Evolutionary conservation across 2,113 vertebrate genomes (phyloP).

Genomic region (Triplophysa siluroides): DNA sequence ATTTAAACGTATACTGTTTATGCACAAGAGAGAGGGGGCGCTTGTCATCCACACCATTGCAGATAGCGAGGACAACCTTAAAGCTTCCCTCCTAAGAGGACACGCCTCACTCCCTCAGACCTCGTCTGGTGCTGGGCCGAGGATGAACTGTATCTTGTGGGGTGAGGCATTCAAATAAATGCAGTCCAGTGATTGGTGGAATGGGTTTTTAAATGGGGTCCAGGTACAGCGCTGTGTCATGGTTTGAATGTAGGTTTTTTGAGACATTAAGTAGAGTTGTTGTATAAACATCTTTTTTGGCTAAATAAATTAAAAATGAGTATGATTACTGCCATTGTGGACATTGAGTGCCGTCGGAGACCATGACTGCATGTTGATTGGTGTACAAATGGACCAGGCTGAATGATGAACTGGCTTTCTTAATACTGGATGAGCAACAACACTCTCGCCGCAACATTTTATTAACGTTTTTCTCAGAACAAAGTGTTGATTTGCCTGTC

Average conservation of each 20-base stretch:
- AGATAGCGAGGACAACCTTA: slow-evolving; percentile 56
- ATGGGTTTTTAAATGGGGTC: slow-evolving; percentile 68
- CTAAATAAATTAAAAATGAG: slow-evolving; percentile 58
- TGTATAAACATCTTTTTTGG: slow-evolving; percentile 66
- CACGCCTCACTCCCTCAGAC: slow-evolving; percentile 33
- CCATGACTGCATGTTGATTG: slow-evolving; percentile 57
- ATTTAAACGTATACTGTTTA: slow-evolving; percentile 75
- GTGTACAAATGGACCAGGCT: slow-evolving; percentile 43
- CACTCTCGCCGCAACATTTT: slow-evolving; percentile 63
- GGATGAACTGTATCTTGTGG: slow-evolving; percentile 31
- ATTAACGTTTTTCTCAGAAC: slow-evolving; percentile 53
- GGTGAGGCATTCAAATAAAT: slow-evolving; percentile 15
- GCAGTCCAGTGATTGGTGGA: slow-evolving; percentile 61
- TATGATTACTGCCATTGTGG: slow-evolving; percentile 41
- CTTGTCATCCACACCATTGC: slow-evolving; percentile 60
- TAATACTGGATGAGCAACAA: slow-evolving; percentile 72
- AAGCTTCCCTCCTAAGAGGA: slow-evolving; percentile 45
- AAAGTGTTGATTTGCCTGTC: slow-evolving; percentile 63
- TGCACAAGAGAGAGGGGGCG: slow-evolving; percentile 70
- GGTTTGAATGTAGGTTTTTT: slow-evolving; percentile 78
- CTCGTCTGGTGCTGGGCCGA: slow-evolving; percentile 24
- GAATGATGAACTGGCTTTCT: slow-evolving; percentile 41
- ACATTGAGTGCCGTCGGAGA: slow-evolving; percentile 48
- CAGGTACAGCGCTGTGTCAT: slow-evolving; percentile 68
- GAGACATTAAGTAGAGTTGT: slow-evolving; percentile 74